Base-by-base conservation (phyloP, 2,797 vertebrate genomes). In the Cryptoprocta ferox region DNA sequence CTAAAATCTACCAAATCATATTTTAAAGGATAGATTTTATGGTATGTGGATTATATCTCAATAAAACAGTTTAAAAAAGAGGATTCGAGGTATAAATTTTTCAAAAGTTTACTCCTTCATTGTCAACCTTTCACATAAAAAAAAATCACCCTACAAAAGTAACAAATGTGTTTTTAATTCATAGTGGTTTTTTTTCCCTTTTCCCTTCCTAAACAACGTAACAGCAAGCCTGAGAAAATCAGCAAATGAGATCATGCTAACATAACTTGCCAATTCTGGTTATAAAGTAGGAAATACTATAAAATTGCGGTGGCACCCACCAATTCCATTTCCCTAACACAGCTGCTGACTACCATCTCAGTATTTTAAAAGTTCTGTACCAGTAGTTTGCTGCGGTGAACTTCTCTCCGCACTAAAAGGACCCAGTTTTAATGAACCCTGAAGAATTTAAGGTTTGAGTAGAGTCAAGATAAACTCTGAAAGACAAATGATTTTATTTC, bases 131-230 rank as follows among this genome's bases (percentile, higher is more conserved):
- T 56, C 32, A 39, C 42, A 91, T 18, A 79, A 48, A 75, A 79
- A 80, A 16, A 73, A 10, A 53, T 30, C n/a, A 79, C 21, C 42
- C 42, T 8, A 5, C 48, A 94, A 13, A 94, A 15, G 7, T 86
- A 91, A 76, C 78, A 32, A 48, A 42, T 87, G 70, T 94, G 71
- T 66, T 89, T 91, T 91, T 87, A 81, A 84, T 86, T 83, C n/a
- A n/a, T 65, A 86, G 28, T 35, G 39, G n/a, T n/a, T 13, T 53
- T 81, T 65, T 65, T 21, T 35, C 16, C n/a, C 53, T 68, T 68
- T 35, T 63, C 42, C 56, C 37, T 78, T 84, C 37, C 84, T 68
- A 68, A 71, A 76, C 5, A 24, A 83, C n/a, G 12, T 56, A 84
- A 63, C n/a, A 50, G 61, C 26, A 39, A 89, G 53, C 32, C 39